Conservation (phyloP, 2,888 invertebrate species). For the Rotaria sp. region DNA sequence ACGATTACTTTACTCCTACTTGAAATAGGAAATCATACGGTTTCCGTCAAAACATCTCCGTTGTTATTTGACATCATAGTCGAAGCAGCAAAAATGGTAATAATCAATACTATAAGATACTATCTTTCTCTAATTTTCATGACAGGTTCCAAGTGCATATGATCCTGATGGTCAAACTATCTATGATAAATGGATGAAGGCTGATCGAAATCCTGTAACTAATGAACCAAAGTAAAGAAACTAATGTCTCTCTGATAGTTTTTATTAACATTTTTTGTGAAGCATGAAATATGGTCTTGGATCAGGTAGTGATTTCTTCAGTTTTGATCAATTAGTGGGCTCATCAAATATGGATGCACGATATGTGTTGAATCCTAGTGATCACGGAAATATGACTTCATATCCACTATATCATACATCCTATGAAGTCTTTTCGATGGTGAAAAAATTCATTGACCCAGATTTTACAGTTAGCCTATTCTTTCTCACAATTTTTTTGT, state of each 20-base stretch:
- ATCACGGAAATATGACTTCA: not conserved
- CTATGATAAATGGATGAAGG: slow-evolving; percentile 35
- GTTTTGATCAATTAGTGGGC: slow-evolving; percentile 40
- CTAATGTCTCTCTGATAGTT: not conserved
- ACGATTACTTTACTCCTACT: no score
- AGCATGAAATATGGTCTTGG: slow-evolving; percentile 28
- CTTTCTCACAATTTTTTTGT: not conserved
- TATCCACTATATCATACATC: slow-evolving; percentile 56
- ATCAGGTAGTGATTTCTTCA: slow-evolving; percentile 41
- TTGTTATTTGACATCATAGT: not conserved
- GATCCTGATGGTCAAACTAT: not conserved
- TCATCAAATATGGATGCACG: slow-evolving; percentile 33
- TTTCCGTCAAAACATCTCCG: not conserved
- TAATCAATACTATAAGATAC: not conserved
- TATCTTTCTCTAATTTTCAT: no score
- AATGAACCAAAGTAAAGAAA: not conserved
- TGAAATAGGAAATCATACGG: slow-evolving; percentile 10
- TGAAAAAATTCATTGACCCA: slow-evolving; percentile 51
- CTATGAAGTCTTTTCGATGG: slow-evolving; percentile 54
- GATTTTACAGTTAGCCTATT: slow-evolving; percentile 46
- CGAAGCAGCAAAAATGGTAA: not conserved
- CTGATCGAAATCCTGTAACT: not conserved
- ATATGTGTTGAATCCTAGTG: not conserved
- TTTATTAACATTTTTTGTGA: not conserved
- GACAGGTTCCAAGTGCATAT: not conserved